Percentiles rank a stretch among this genome's conserved stretches.
phyloP scores from a whole-genome alignment of 2,888 invertebrate species.

The Cactoblastis cactorum region DNA sequence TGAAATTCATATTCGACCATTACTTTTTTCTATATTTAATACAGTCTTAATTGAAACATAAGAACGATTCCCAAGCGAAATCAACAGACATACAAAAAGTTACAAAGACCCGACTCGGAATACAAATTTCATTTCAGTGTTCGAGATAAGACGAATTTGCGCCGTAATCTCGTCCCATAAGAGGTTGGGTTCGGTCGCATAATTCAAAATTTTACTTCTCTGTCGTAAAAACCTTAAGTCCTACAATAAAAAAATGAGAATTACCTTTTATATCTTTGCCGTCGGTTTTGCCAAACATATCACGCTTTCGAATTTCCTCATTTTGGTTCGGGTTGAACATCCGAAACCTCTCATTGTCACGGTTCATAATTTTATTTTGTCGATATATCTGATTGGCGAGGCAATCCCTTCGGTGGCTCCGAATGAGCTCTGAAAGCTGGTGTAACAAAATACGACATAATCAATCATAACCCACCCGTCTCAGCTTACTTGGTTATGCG shows the following conservation, averaged over 20 bases:
- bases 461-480: conserved; percentile 67
- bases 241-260: background rate
- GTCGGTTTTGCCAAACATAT: conserved; percentile 33
- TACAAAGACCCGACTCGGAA: background rate
- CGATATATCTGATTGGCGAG: conserved; percentile 19
- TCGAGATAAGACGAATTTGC: conserved; percentile 21
- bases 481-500: conserved; percentile 62
- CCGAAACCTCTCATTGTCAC: conserved; percentile 37
- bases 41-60: conserved; percentile 1
- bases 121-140: conserved; percentile 18
- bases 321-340: conserved; percentile 50
- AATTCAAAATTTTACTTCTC: conserved; percentile 20
- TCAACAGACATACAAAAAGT: conserved; percentile 14
- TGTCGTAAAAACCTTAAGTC: conserved; percentile 11
- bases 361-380: conserved; percentile 36
- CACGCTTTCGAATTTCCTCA: conserved; percentile 35
- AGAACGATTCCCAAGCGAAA: conserved; percentile 4
- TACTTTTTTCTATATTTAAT: too few species aligned
- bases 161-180: conserved; percentile 19
- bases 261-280: conserved; percentile 36
- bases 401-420: conserved; percentile 20
- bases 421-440: conserved; percentile 46
- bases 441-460: conserved; percentile 62
- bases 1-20: too few species aligned
- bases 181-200: conserved; percentile 18